phyloP scores from a whole-genome alignment of 2,888 invertebrate genomes.

The Pseudococcus viburni region DNA sequence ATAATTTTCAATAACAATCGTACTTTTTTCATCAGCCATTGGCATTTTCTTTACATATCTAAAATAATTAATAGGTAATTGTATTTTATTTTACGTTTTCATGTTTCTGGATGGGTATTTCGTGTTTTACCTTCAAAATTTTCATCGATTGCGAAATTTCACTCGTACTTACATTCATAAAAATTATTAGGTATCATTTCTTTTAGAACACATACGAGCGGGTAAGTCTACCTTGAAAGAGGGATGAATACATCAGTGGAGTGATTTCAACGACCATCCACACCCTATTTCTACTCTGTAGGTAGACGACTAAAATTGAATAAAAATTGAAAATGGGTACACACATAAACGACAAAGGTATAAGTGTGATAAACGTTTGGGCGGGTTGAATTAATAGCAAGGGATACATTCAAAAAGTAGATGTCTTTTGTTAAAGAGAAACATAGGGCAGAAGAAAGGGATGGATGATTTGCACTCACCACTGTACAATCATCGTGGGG shows the following conservation, averaged over 20 bases:
- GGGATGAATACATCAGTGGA: background rate
- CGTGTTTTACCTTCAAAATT: too few relatives aligned
- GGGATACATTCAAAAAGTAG: conserved; percentile 4
- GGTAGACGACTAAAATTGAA: background rate
- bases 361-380: conserved; percentile 8
- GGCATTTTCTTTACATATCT: too few relatives aligned
- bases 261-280: background rate
- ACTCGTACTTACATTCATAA: too few relatives aligned
- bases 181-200: too few relatives aligned
- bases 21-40: too few relatives aligned
- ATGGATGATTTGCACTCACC: background rate
- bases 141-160: too few relatives aligned
- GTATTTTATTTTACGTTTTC: too few relatives aligned
- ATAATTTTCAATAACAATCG: too few relatives aligned
- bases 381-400: background rate
- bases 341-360: background rate
- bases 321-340: background rate
- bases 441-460: background rate
- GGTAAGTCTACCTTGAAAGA: background rate
- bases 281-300: background rate
- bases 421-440: background rate
- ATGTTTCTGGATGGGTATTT: too few relatives aligned
- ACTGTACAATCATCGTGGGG: background rate
- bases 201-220: too few relatives aligned
- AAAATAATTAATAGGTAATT: too few relatives aligned